Percentiles rank a stretch among this genome's conserved stretches.
phyloP scores from a whole-genome alignment of 2,888 invertebrate species.

The Eupithecia tripunctaria region DNA sequence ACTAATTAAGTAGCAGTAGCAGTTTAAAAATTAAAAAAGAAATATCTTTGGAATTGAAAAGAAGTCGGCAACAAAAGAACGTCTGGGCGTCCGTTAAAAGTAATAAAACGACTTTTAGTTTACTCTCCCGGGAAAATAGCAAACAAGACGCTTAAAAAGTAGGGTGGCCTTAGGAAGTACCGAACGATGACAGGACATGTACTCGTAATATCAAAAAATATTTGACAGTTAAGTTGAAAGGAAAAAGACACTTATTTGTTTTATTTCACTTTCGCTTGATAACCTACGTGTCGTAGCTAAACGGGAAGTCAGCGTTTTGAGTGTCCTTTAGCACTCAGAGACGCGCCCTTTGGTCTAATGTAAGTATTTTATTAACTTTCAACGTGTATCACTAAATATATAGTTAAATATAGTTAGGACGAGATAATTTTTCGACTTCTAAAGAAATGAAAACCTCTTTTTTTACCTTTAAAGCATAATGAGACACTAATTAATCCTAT shows the following conservation, averaged over 20 bases:
- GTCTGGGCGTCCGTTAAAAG: conserved; percentile 38
- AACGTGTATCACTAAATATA: neutral
- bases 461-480: too few relatives aligned
- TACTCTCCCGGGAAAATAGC: conserved; percentile 35
- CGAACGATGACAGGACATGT: neutral
- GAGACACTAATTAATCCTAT: too few relatives aligned
- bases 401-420: neutral
- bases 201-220: neutral
- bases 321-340: neutral
- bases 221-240: neutral
- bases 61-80: conserved; percentile 11
- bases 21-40: conserved; percentile 28
- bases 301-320: neutral
- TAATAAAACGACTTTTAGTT: conserved; percentile 40
- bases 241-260: neutral
- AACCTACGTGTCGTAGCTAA: neutral
- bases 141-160: conserved; percentile 40
- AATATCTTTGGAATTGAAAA: conserved; percentile 30
- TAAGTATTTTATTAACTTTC: neutral
- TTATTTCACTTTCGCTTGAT: neutral
- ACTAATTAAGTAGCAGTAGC: conserved; percentile 14
- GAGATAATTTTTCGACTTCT: neutral
- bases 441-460: too few relatives aligned
- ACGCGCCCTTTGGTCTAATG: neutral
- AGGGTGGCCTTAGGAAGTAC: neutral